Conservation (phyloP, 2,797 vertebrate species). For the Smutsia gigantea region DNA sequence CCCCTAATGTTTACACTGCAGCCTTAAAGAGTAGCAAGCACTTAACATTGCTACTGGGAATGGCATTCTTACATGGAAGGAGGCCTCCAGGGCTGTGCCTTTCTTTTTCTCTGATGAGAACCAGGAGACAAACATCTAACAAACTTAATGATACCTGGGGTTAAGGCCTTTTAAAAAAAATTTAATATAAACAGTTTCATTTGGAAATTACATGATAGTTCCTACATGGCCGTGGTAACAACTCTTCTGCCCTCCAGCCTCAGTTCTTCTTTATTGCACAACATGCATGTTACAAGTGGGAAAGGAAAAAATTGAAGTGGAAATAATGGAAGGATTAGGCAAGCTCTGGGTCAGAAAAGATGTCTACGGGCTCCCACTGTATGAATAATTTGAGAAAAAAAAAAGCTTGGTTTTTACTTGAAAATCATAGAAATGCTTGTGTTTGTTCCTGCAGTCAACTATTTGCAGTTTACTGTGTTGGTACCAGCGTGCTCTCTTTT, state of each 20-base stretch:
- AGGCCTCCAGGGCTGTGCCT: not conserved
- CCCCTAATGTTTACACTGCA: not conserved
- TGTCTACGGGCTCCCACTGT: not conserved
- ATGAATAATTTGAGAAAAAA: not conserved
- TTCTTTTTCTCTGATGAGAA: slow-evolving; percentile 5
- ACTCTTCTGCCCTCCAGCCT: not conserved
- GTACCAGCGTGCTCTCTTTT: not conserved
- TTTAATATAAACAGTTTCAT: not conserved
- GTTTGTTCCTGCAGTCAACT: not conserved
- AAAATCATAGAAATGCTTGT: slow-evolving; percentile 9
- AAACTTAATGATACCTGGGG: not conserved
- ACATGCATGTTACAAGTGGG: not conserved
- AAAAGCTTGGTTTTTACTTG: not conserved
- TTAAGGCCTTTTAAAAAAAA: not conserved
- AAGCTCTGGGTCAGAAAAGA: not conserved
- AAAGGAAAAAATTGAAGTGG: not conserved
- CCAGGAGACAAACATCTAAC: not conserved
- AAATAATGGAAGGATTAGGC: not conserved
- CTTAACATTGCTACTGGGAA: not conserved
- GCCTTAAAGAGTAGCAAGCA: not conserved
- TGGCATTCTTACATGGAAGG: not conserved
- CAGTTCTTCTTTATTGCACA: not conserved
- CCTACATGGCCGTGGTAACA: not conserved
- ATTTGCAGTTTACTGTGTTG: not conserved
- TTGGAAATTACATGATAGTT: slow-evolving; percentile 15